Evolutionary conservation across 2,888 invertebrate genomes (phyloP).

Genomic region (Limnephilus rhombicus): DNA sequence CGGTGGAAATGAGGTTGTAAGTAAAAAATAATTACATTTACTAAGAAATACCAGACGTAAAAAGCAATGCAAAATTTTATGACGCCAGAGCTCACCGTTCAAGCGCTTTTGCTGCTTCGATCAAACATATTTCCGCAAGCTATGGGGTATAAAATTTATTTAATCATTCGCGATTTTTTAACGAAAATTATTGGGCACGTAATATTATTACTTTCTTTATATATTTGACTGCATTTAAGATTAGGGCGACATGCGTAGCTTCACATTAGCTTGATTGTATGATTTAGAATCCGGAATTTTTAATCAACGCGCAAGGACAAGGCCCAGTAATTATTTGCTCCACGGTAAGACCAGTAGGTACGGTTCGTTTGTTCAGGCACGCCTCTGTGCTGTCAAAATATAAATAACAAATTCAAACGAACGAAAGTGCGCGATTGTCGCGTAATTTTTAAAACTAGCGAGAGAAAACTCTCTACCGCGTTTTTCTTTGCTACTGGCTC

Average conservation of each 20-base stretch:
- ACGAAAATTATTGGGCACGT: not conserved
- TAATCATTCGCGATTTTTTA: not conserved
- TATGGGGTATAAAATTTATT: not conserved
- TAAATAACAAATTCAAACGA: not conserved
- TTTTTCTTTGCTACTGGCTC: no score
- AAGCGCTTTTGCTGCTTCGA: no score
- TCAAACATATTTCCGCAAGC: no score
- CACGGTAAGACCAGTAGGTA: no score
- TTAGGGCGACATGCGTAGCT: not conserved
- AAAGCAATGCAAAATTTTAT: no score
- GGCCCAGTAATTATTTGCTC: not conserved
- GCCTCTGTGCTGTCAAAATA: not conserved
- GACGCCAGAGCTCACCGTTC: no score
- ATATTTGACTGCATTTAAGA: not conserved
- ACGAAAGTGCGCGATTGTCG: not conserved
- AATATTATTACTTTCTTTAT: not conserved
- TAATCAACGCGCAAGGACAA: not conserved
- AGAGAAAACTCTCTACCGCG: no score
- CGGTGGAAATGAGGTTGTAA: no score
- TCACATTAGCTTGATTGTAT: not conserved
- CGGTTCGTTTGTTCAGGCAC: not conserved
- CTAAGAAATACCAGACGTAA: no score
- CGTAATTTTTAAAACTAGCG: no score
- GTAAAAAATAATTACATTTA: no score
- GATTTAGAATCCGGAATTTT: not conserved